Base-by-base conservation (phyloP, 2,888 invertebrate species). In the Himalopsyche anomala region DNA sequence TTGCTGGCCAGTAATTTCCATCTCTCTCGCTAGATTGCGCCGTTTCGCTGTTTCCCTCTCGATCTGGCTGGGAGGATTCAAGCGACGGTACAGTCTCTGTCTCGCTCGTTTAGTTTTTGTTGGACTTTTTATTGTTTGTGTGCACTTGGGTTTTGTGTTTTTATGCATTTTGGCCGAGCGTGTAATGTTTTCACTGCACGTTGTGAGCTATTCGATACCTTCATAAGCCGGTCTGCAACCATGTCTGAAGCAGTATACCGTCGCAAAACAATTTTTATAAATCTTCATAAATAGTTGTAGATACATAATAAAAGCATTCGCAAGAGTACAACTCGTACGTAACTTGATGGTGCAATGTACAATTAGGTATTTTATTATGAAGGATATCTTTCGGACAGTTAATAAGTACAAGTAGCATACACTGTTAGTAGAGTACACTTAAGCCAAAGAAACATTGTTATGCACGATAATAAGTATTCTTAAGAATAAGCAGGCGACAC, bases 1-100 rank as follows among this genome's bases (percentile, higher is more conserved):
- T 86, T 86, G 80, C 84, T 83, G 87, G 86, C 80, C 86, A 69
- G 85, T 81, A 87, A 74, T 85, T 85, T 85, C 85, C 85, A 83
- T 51, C 85, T 82, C 74, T 81, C 81, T 82, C 85, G 54, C 80
- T 85, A 85, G 85, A 85, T 85, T 85, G 82, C 85, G 11, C 82
- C 81, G 56, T 28, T 51, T 51, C 38, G 81, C 82, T 45, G 80
- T 74, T 74, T 36, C 36, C 36, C 36, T 74, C 74, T 36, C 74
- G 19, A 36, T 19, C 36, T 74, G 15, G 2, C 74, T 74, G 28
- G 36, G 28, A 15, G 38, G 8, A 36, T 74, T 38, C 11, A 5
- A 38, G 15, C 74, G 36, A 36, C 38, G 38, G 74, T 74, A 6
- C 12, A 5, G 12, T 74, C 19, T 74, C 74, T 11, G 19, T 74